Evolutionary conservation across 1,140 invertebrate species (phyloP), one percentile per base, ranked within the genome.

Genomic region (Araneus ventricosus): DNA sequence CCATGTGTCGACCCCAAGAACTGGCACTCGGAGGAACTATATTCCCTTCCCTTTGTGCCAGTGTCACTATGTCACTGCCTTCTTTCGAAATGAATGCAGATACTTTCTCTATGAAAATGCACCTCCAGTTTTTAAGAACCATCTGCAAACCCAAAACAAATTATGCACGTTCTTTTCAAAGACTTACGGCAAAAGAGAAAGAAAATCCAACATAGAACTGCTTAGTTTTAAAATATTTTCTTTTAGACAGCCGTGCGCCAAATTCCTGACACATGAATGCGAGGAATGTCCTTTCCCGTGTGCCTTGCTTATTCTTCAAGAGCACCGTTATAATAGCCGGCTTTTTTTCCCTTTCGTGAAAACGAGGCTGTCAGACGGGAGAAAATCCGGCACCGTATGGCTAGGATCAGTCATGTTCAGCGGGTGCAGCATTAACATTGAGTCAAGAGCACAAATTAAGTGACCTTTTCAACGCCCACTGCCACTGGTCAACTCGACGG

Each of bases 381-480:
- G 17, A 17, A 22, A 45, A 82, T 82, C 80, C 80, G 80, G 80
- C 41, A 82, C 37, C 41, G 30, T 30, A 75, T 34, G 70, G 67
- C 5, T 75, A 37, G 10, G 80, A 82, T 82, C 80, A 52, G 39
- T 82, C 80, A 82, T 52, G 39, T 39, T 45, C 80, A 82, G 80
- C 80, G 41, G 80, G 80, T 10, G 80, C 41, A 82, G n/a, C 80
- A 82, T 82, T 82, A 82, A 82, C 80, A 82, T 45, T 39, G n/a
- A 39, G 39, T 82, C 80, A 52, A 10, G 22, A 39, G 80, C 41
- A 27, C 80, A 82, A 41, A 82, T 82, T 27, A 82, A n/a, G 39
- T 52, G 80, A 82, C 80, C 80, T 82, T 79, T 82, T 82, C 80
- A 52, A 82, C 80, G 80, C 80, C 80, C 80, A 82, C 80, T 82